phyloP scores from a whole-genome alignment of 2,888 invertebrate species.

The Diachrysia chrysitis region DNA sequence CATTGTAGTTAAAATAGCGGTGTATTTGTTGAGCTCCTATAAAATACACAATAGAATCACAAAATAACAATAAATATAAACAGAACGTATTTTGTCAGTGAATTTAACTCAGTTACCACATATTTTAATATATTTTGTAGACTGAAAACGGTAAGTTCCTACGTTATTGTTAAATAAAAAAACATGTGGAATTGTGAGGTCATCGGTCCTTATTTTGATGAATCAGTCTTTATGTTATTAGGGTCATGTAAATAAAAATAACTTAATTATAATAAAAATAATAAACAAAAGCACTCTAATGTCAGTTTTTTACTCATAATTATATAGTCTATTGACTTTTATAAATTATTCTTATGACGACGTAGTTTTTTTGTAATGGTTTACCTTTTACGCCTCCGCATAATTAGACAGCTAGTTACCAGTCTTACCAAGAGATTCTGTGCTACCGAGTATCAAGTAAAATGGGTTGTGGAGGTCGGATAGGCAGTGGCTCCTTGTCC shows the following conservation, averaged over 20 bases:
- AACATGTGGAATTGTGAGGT: conserved; percentile 58
- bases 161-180: conserved; percentile 36
- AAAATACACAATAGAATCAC: conserved; percentile 7
- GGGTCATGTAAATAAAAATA: background rate
- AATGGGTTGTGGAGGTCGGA: too few species aligned
- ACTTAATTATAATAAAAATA: background rate
- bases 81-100: conserved; percentile 16
- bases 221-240: background rate
- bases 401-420: too few species aligned
- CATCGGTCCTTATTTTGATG: conserved; percentile 24
- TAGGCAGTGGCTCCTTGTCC: too few species aligned
- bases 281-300: background rate
- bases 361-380: background rate
- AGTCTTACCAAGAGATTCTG: too few species aligned
- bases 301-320: background rate
- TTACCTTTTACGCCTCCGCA: background rate
- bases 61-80: conserved; percentile 7
- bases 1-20: conserved; percentile 45
- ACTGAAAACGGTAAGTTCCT: conserved; percentile 36
- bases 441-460: too few species aligned
- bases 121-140: conserved; percentile 7
- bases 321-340: background rate
- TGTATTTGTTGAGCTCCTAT: conserved; percentile 6
- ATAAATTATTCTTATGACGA: background rate
- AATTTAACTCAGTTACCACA: conserved; percentile 15